These are phyloP conservation scores for Lacanobia wlatinum DNA, from an alignment of 2,888 invertebrate species.

Conservation along the genomic window DNA sequence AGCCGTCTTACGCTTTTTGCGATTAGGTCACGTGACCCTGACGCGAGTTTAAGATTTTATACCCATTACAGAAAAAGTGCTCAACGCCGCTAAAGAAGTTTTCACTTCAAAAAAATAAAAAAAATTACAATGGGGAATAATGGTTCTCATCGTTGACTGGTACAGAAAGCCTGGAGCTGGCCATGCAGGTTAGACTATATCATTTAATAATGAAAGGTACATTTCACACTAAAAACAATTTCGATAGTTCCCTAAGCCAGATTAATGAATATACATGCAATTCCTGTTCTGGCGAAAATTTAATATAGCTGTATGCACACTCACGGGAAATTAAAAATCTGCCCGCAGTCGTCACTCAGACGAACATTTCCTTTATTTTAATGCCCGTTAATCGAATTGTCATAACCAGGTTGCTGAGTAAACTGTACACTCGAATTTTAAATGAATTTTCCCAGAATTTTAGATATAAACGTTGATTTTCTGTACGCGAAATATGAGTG, in stretches of 20 bases:
- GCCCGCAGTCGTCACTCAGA: slow-evolving; percentile 57
- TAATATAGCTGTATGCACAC: too few species aligned
- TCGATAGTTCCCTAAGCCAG: slow-evolving; percentile 22
- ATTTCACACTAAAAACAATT: neutral
- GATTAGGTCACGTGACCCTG: too few species aligned
- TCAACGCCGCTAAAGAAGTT: too few species aligned
- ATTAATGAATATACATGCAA: slow-evolving; percentile 31
- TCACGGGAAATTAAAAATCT: slow-evolving; percentile 74
- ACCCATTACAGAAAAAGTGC: too few species aligned
- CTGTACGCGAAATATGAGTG: slow-evolving; percentile 4
- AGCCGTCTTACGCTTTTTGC: too few species aligned
- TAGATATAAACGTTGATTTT: neutral
- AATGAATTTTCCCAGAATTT: slow-evolving; percentile 19
- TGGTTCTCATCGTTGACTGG: too few species aligned
- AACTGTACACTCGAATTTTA: slow-evolving; percentile 5
- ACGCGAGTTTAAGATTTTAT: too few species aligned
- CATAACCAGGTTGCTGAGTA: slow-evolving; percentile 11
- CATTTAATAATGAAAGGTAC: neutral
- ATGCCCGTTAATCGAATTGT: slow-evolving; percentile 55
- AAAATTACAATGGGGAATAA: too few species aligned
- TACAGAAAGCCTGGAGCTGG: neutral
- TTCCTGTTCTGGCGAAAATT: slow-evolving; percentile 62
- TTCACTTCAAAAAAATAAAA: too few species aligned
- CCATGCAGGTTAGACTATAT: neutral
- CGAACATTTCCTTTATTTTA: slow-evolving; percentile 61